A percentile compares a stretch with the other conserved stretches of the same genome.
Conservation (phyloP, 2,113 vertebrate genomes). For the Syrmaticus mikado region DNA sequence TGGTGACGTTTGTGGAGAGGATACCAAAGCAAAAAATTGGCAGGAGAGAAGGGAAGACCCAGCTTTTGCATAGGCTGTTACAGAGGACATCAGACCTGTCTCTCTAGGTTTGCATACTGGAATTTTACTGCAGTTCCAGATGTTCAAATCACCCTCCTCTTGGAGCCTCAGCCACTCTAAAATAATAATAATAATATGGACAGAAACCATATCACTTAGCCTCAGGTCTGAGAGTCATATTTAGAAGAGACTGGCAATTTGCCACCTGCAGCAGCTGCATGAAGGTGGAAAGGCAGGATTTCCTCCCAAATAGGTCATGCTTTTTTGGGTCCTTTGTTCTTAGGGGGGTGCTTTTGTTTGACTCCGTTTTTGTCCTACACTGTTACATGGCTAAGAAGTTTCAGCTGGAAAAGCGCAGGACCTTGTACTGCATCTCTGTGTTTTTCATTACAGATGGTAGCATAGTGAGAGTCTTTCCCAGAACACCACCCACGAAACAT, state of each 20-base stretch:
- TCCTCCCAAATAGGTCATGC: constrained; percentile 60
- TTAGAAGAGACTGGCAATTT: constrained; percentile 56
- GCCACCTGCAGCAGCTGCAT: constrained; percentile 67
- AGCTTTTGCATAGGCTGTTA: neutral
- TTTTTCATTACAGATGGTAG: neutral
- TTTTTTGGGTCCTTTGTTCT: constrained; percentile 63
- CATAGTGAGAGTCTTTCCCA: neutral
- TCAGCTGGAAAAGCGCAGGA: neutral
- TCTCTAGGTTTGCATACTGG: neutral
- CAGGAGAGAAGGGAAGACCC: neutral
- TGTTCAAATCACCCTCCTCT: neutral
- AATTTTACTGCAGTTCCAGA: neutral
- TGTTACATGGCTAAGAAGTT: neutral
- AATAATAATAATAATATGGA: neutral
- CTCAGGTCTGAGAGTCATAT: constrained; percentile 24
- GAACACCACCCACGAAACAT: neutral
- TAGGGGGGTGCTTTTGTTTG: neutral
- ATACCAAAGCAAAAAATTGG: neutral
- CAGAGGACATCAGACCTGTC: neutral
- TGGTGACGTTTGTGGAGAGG: neutral
- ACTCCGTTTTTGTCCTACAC: neutral
- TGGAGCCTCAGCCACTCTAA: neutral
- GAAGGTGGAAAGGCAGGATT: constrained; percentile 67
- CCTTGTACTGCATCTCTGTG: neutral
- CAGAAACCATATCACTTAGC: neutral